Conservation (phyloP, 2,113 vertebrate genomes). For the Mohoua ochrocephala region DNA sequence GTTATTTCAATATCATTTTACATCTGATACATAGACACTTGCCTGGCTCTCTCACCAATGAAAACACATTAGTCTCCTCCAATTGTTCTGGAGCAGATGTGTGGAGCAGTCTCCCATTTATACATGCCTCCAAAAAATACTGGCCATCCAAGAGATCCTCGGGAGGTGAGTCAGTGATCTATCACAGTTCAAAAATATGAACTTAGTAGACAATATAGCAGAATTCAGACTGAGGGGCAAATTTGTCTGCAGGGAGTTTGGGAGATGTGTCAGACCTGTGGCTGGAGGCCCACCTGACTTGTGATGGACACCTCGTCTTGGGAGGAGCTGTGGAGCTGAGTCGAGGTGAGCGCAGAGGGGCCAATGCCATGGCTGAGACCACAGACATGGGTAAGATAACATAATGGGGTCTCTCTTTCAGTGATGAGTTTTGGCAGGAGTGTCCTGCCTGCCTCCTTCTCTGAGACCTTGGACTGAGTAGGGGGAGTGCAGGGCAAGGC, state of each 20-base stretch:
- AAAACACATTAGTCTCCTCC: not conserved
- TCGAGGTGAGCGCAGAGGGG: accelerated
- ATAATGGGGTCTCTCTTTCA: not conserved
- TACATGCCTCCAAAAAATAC: not conserved
- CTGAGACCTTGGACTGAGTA: not conserved
- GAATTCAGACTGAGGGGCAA: not conserved
- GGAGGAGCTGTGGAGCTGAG: not conserved
- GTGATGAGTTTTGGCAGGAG: not conserved
- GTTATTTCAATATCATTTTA: constrained; percentile 43
- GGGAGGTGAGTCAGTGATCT: not conserved
- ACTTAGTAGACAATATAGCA: not conserved
- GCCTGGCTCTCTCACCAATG: not conserved
- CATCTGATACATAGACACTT: not conserved
- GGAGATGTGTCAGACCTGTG: not conserved
- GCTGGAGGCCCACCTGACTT: not conserved
- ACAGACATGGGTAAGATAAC: too few relatives aligned
- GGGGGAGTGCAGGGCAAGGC: not conserved
- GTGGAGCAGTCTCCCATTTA: not conserved
- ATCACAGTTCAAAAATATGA: not conserved
- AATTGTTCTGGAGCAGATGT: not conserved
- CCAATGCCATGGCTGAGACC: accelerated
- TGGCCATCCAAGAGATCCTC: not conserved
- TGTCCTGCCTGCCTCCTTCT: not conserved
- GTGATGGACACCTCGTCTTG: not conserved
- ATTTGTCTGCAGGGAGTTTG: not conserved